Conservation (phyloP, 2,797 vertebrate species). For the Rhynchonycteris naso region DNA sequence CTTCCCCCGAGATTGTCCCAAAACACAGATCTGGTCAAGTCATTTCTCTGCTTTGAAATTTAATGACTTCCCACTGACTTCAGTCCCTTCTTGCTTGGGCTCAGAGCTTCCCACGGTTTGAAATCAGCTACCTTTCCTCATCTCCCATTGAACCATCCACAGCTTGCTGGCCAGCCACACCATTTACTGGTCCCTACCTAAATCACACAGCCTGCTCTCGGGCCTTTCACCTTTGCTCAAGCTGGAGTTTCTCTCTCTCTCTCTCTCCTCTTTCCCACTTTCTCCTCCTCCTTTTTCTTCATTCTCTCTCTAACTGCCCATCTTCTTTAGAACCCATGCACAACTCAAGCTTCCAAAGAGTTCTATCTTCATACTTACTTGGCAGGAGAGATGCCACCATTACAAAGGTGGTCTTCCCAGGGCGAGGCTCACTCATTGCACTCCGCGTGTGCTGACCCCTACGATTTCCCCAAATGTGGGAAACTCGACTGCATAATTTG, state of each 20-base stretch:
- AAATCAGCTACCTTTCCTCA: not conserved
- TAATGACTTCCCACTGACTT: not conserved
- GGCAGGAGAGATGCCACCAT: too few species aligned
- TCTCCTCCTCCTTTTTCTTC: not conserved
- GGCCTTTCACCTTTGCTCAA: not conserved
- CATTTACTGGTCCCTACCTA: not conserved
- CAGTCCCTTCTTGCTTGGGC: not conserved
- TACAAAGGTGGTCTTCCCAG: too few species aligned
- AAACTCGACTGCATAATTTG: too few species aligned
- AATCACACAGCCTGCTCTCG: not conserved
- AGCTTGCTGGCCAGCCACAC: not conserved
- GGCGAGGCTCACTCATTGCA: too few species aligned
- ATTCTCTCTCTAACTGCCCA: not conserved
- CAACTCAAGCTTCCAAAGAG: not conserved
- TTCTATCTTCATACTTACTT: not conserved
- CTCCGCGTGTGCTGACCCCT: too few species aligned
- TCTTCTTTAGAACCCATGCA: not conserved
- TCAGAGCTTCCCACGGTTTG: not conserved
- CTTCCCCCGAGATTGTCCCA: not conserved
- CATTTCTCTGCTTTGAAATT: not conserved
- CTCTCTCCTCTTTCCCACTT: not conserved
- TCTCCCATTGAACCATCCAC: not conserved
- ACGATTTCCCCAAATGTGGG: too few species aligned
- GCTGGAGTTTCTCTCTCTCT: not conserved
- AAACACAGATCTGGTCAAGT: not conserved